Evolutionary conservation across 2,888 invertebrate species (phyloP).

Genomic region (Lingula anatina): DNA sequence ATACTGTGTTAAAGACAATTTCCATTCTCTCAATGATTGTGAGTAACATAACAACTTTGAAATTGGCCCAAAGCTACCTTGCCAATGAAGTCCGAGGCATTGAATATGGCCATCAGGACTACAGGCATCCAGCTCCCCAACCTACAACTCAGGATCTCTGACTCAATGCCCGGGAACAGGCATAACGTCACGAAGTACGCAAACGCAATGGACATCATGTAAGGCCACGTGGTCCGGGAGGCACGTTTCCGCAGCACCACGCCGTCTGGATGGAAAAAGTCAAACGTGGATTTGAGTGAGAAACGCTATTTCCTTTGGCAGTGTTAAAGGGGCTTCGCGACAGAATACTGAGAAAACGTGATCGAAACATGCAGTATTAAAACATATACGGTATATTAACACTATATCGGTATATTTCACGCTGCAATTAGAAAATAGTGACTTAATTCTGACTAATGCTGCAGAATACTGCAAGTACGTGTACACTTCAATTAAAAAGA

Average conservation of each 20-base stretch:
- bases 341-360: background rate
- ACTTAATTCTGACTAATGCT: no score
- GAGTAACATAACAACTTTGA: no score
- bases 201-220: conserved; percentile 82
- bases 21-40: background rate
- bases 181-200: conserved; percentile 87
- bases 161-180: conserved; percentile 84
- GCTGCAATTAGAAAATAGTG: no score
- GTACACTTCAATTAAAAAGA: no score
- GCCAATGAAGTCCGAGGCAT: conserved; percentile 79
- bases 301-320: no score
- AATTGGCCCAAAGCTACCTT: conserved; percentile 59
- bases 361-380: background rate
- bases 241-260: conserved; percentile 72
- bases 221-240: conserved; percentile 78
- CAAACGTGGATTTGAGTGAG: background rate
- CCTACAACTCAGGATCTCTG: conserved; percentile 78
- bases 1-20: no score
- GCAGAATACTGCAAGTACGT: no score
- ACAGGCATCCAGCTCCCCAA: conserved; percentile 88
- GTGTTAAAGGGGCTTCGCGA: background rate
- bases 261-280: conserved; percentile 59
- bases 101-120: conserved; percentile 82
- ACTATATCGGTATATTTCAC: no score
- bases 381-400: no score